These are phyloP conservation scores for Hydrolagus colliei DNA, from an alignment of 2,797 vertebrate species.

Conservation along the genomic window DNA sequence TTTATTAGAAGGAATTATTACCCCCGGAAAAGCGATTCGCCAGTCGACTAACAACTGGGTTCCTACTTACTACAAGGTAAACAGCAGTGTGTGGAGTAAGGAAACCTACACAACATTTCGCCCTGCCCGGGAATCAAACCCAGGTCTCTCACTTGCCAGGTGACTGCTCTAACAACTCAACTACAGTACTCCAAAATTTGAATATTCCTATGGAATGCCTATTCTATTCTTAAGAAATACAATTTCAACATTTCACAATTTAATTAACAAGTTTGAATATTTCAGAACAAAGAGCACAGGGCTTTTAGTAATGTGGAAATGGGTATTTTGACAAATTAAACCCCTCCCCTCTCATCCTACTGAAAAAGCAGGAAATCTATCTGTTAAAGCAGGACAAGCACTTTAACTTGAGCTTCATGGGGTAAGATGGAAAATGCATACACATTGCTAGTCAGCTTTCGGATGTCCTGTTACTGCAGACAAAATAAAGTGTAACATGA, in stretches of 20 bases:
- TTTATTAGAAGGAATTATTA: no score
- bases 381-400: background rate
- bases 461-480: constrained; percentile 2
- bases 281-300: background rate
- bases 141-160: no score
- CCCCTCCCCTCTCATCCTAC: background rate
- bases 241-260: background rate
- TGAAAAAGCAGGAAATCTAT: background rate
- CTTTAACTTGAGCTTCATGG: constrained; percentile 12
- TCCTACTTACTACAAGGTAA: no score
- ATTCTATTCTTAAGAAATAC: no score
- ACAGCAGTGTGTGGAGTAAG: no score
- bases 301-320: background rate
- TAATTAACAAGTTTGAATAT: background rate
- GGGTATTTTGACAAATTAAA: background rate
- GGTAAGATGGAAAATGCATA: background rate
- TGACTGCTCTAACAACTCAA: no score
- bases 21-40: no score
- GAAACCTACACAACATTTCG: no score
- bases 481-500: constrained; percentile 15
- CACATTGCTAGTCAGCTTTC: background rate
- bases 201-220: no score
- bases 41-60: no score
- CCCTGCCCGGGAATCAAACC: no score
- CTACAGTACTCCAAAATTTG: no score